Percentiles rank a stretch among this genome's conserved stretches.
Evolutionary conservation across 2,797 vertebrate genomes (phyloP).

Genomic region (Labeo calbasu): DNA sequence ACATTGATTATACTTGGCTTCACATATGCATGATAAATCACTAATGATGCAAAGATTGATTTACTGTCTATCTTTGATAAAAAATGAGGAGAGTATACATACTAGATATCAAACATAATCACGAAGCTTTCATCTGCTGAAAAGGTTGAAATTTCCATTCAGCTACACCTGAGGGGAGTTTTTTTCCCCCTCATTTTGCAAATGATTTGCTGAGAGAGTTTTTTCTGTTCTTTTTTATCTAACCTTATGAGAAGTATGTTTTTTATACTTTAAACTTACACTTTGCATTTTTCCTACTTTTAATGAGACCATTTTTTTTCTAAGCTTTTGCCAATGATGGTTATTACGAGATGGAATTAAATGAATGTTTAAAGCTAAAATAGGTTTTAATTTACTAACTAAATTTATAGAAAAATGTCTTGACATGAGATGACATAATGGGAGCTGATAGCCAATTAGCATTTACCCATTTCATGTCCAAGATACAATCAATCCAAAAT

Average conservation of each 20-base stretch:
- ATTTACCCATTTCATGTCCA: too few species aligned
- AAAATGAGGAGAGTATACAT: neutral
- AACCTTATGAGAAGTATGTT: neutral
- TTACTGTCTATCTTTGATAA: constrained; percentile 14
- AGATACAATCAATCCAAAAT: too few species aligned
- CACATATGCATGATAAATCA: neutral
- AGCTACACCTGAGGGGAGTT: neutral
- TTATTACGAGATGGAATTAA: neutral
- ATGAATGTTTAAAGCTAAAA: constrained; percentile 6
- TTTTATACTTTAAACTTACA: neutral
- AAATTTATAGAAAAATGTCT: constrained; percentile 1
- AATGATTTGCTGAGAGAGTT: neutral
- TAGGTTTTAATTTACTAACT: neutral
- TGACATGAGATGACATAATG: neutral
- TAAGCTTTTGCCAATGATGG: neutral
- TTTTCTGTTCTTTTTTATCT: neutral
- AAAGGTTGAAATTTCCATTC: neutral
- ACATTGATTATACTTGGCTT: neutral
- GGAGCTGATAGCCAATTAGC: neutral
- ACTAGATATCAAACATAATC: neutral
- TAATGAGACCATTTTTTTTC: neutral
- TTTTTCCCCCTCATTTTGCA: neutral
- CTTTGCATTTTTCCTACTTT: neutral
- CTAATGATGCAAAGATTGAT: constrained; percentile 3
- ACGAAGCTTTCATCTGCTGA: constrained; percentile 2